Base-by-base conservation (phyloP, 30 jellyfish, hydroid and myxozoan species). In the Cassiopea xamachana region DNA sequence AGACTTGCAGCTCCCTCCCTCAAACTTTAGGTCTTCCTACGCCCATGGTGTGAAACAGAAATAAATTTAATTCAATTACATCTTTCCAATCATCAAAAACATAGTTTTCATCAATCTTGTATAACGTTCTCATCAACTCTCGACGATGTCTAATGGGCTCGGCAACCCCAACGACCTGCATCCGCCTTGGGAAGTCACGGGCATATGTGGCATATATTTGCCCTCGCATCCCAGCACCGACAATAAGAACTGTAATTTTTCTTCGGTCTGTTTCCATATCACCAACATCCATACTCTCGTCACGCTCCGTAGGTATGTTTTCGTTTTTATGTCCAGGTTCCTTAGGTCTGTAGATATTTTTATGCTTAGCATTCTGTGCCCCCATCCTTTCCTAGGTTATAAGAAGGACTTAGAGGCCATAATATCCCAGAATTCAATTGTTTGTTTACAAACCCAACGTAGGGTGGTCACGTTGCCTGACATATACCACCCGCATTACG, bases 211-310 rank as follows among this genome's bases (percentile, higher is more conserved):
- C 93, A 72, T 93, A 93, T 59, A 75, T 69, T 58, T 93, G 92
- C 10, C 98, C 98, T 10, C 98, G 89, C 90, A 19, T 46, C 8
- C 98, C 98, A 69, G 97, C 97, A 13, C 97, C 97, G 7, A 90
- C 85, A 0, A 90, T 82, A 27, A 90, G 46, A 1, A 82, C 97
- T 10, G 86, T 44, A 47, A 90, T 82, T 60, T 83, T 85, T 46
- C 84, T 60, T 9, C 77, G 91, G 50, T 59, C 84, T n/a, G 46
- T 1, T 58, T 68, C 84, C 69, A 17, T 19, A 39, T 14, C 81
- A 69, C 14, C 69, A 14, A 59, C 13, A 59, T 59, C 69, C 14
- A 14, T 59, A 14, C 14, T 14, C 13, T 59, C 69, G 8, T 6
- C 69, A 59, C 14, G 69, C 69, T 59, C 69, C 8, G 69, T 0